These are phyloP conservation scores for Apostichopus californicus DNA, from an alignment of 35 echinoderm and acorn worm genomes.

Conservation along the genomic window DNA sequence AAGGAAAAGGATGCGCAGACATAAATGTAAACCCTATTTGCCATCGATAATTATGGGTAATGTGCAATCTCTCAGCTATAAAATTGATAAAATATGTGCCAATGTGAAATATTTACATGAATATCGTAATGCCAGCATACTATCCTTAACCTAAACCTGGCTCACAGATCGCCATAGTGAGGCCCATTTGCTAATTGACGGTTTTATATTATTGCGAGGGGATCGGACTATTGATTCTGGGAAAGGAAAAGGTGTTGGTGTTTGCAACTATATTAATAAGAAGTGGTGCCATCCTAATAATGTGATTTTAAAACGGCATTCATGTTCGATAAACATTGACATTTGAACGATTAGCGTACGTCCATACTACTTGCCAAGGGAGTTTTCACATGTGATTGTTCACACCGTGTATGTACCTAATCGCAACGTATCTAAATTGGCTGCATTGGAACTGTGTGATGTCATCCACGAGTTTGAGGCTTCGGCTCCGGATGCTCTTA, in stretches of 20 bases:
- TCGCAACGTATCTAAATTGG: conserved; percentile 9
- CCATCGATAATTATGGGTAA: not conserved
- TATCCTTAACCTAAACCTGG: conserved; percentile 58
- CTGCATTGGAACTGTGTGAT: conserved; percentile 30
- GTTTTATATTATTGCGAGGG: conserved; percentile 55
- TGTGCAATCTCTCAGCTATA: conserved; percentile 40
- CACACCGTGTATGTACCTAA: conserved; percentile 36
- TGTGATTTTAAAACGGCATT: conserved; percentile 57
- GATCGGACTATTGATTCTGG: conserved; percentile 23
- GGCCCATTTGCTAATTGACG: conserved; percentile 52
- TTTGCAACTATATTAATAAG: conserved; percentile 59
- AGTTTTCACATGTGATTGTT: conserved; percentile 68
- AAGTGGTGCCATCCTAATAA: conserved; percentile 67
- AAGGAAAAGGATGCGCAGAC: not conserved
- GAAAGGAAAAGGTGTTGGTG: conserved; percentile 40
- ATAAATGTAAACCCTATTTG: not conserved
- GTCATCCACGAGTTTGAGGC: conserved; percentile 41
- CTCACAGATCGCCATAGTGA: conserved; percentile 5
- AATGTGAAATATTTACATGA: conserved; percentile 36
- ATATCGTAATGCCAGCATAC: conserved; percentile 26
- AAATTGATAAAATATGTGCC: conserved; percentile 53
- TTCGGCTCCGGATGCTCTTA: not conserved
- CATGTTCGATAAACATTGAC: conserved; percentile 59
- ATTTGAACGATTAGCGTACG: conserved; percentile 54
- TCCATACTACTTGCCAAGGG: conserved; percentile 46